phyloP scores from a whole-genome alignment of 2,797 vertebrate genomes.

The Pangasius macronema region DNA sequence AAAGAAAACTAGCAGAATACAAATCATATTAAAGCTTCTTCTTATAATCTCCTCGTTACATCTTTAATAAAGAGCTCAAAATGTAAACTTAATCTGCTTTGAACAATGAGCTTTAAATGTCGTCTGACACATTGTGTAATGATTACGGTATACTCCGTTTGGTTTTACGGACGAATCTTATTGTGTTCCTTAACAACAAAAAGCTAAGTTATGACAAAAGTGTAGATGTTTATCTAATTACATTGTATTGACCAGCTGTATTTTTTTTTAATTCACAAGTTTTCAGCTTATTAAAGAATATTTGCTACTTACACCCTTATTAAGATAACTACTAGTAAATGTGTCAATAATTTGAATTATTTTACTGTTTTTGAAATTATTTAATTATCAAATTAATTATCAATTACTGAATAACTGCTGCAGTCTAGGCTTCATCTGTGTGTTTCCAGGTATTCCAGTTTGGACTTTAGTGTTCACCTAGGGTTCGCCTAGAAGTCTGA shows the following conservation, averaged over 20 bases:
- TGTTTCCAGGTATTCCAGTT: too few relatives aligned
- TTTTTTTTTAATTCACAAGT: background rate
- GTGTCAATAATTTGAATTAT: background rate
- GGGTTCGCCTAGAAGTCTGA: too few relatives aligned
- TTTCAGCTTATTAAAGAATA: background rate
- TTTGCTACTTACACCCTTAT: background rate
- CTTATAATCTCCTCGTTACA: background rate
- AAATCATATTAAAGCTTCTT: background rate
- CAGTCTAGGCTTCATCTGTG: background rate
- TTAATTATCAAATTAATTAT: background rate
- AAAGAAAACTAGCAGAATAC: background rate
- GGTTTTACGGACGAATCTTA: too few relatives aligned
- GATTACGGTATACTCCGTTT: too few relatives aligned
- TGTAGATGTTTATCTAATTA: background rate
- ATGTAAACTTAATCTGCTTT: background rate
- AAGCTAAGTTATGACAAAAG: background rate
- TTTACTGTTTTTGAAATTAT: background rate
- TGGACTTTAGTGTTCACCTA: too few relatives aligned
- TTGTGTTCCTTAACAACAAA: too few relatives aligned
- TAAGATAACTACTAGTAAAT: background rate
- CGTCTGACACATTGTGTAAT: too few relatives aligned
- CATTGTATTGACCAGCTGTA: background rate
- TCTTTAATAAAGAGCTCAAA: slow-evolving; percentile 2
- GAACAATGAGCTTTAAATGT: background rate
- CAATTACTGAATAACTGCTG: background rate